These are phyloP conservation scores for Haemorhous mexicanus DNA, from an alignment of 2,113 vertebrate species.

Conservation along the genomic window DNA sequence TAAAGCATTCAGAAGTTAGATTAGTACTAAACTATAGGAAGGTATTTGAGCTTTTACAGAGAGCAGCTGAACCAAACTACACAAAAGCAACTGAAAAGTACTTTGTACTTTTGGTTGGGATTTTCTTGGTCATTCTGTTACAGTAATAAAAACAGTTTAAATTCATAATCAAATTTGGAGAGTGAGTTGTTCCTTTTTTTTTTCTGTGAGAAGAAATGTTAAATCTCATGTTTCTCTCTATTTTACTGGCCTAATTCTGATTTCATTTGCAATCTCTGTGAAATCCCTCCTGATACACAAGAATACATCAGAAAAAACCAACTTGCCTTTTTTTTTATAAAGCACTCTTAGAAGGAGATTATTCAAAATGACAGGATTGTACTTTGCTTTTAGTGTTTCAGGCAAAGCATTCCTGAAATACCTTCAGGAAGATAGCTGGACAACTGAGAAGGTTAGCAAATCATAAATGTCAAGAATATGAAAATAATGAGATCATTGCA, in stretches of 20 bases:
- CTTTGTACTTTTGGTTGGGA: neutral
- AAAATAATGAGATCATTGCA: neutral
- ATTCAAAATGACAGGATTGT: neutral
- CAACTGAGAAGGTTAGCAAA: neutral
- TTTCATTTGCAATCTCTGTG: neutral
- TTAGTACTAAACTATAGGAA: neutral
- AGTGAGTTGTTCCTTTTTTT: neutral
- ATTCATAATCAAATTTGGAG: neutral
- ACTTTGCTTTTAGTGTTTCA: neutral
- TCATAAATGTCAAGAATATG: neutral
- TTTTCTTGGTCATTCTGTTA: neutral
- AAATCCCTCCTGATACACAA: neutral
- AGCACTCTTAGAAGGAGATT: neutral
- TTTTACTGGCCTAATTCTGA: neutral
- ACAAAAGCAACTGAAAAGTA: neutral
- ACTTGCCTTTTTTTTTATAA: neutral
- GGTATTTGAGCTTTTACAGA: neutral
- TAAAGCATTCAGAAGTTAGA: neutral
- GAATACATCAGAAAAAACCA: fast-evolving
- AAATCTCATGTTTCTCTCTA: neutral
- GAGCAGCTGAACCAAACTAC: neutral
- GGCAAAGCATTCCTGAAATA: neutral
- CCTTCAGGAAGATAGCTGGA: neutral
- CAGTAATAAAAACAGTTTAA: neutral
- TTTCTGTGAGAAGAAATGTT: neutral